Evolutionary conservation across 2,797 vertebrate genomes (phyloP).

Genomic region (Hippoglossus hippoglossus): DNA sequence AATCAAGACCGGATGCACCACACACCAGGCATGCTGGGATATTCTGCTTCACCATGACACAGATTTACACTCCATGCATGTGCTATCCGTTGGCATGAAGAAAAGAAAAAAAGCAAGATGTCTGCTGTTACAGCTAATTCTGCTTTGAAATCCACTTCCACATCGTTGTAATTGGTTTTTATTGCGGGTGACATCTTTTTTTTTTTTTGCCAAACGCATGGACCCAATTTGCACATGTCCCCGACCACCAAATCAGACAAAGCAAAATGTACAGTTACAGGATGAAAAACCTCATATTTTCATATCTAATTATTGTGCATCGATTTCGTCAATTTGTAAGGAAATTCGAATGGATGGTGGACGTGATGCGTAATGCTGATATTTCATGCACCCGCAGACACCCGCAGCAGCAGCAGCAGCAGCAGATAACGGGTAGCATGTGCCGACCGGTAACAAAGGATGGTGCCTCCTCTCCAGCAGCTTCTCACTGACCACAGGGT

Average conservation of each 20-base stretch:
- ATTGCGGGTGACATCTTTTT: neutral
- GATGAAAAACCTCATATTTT: neutral
- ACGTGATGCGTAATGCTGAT: neutral
- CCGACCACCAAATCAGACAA: conserved; percentile 43
- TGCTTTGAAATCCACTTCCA: neutral
- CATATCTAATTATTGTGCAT: too few relatives aligned
- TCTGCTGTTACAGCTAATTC: neutral
- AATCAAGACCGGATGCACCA: conserved; percentile 66
- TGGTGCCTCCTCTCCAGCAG: conserved; percentile 31
- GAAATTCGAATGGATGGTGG: neutral
- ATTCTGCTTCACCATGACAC: conserved; percentile 30
- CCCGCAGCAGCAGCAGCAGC: neutral
- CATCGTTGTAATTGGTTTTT: too few relatives aligned
- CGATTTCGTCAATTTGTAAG: too few relatives aligned
- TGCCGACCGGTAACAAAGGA: conserved; percentile 72
- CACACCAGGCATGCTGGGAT: conserved; percentile 33
- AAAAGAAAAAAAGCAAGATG: too few relatives aligned
- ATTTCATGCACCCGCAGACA: conserved; percentile 1
- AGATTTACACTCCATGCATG: neutral
- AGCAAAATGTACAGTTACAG: conserved; percentile 5
- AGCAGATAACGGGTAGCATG: conserved; percentile 44
- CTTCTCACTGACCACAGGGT: neutral
- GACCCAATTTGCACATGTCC: neutral
- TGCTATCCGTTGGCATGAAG: neutral
- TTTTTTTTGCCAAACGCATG: neutral